These are phyloP conservation scores for Ceratosolen solmsi DNA, from an alignment of 1,140 invertebrate genomes.

Conservation along the genomic window DNA sequence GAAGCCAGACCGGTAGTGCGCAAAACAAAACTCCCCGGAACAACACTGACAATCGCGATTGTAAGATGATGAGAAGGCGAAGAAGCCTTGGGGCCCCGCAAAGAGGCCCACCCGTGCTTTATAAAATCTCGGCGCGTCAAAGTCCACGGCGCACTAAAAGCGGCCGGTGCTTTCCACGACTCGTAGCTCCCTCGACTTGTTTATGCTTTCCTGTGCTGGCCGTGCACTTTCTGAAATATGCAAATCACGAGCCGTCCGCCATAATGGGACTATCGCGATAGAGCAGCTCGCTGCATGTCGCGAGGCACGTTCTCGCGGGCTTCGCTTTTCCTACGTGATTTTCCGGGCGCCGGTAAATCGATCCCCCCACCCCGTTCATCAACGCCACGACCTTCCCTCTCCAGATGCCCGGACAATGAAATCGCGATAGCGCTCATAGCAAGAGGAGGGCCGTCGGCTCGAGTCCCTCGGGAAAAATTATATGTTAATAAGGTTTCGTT, in stretches of 20 bases:
- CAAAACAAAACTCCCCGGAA: no score
- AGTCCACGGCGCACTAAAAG: constrained; percentile 40
- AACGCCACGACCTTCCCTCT: constrained; percentile 21
- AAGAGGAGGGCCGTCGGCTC: neutral
- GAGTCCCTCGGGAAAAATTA: neutral
- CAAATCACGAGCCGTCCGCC: constrained; percentile 68
- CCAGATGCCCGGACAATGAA: constrained; percentile 18
- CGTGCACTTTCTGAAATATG: constrained; percentile 68
- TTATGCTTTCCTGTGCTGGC: constrained; percentile 68
- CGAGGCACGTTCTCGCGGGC: neutral
- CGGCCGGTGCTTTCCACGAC: constrained; percentile 35
- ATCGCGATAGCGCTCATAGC: constrained; percentile 1
- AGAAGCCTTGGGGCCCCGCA: neutral
- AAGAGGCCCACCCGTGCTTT: neutral
- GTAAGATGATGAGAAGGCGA: neutral
- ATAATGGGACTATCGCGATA: constrained; percentile 69
- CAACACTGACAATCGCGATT: no score
- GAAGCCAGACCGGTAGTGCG: no score
- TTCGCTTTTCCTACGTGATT: constrained; percentile 25
- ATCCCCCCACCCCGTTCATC: neutral
- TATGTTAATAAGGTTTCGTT: neutral
- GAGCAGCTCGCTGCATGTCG: neutral
- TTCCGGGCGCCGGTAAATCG: constrained; percentile 41
- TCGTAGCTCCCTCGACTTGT: constrained; percentile 59
- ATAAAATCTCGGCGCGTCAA: constrained; percentile 60